Base-by-base conservation (phyloP, 2,888 invertebrate genomes). In the Torymus texanus region DNA sequence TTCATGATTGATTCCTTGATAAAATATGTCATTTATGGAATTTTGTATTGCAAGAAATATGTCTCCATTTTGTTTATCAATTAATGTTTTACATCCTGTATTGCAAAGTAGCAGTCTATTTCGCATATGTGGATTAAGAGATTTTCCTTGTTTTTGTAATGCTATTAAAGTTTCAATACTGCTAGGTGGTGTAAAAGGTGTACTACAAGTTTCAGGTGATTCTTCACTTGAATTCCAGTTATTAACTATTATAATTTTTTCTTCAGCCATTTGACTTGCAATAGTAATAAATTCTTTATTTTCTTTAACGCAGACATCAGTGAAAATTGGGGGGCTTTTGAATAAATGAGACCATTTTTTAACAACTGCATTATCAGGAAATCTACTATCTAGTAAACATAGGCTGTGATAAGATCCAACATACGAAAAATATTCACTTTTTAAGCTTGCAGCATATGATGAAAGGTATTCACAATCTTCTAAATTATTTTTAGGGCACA, bases 311-410 rank as follows among this genome's bases (percentile, higher is more conserved):
- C 88, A 87, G 21, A 90, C 86, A 5, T 89, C 85, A 58, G 92
- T 90, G 70, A 91, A 91, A 0, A 92, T 88, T 0, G 93, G 93
- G 3, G 91, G 86, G 79, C 91, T 91, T 82, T 91, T 90, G 87
- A 93, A 92, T 5, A 92, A 92, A 82, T 93, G 93, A 0, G 91
- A 92, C 93, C 93, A 93, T 79, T 93, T 90, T 82, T 92, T 92
- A 4, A 91, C 85, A 0, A 91, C 84, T 21, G 85, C 84, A 12
- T 83, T 77, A n/a, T 84, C 82, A 21, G 85, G 83, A 12, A 82
- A 84, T 51, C 90, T 87, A 66, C 83, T 86, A 79, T 90, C 90
- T 14, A 87, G 84, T 81, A 89, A 83, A 71, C 89, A 79, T 2
- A 88, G 79, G 82, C 83, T 88, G 73, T 89, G 90, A 83, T 85